These are phyloP conservation scores for Saturnia japonica DNA, from an alignment of 2,888 invertebrate genomes.

Conservation along the genomic window DNA sequence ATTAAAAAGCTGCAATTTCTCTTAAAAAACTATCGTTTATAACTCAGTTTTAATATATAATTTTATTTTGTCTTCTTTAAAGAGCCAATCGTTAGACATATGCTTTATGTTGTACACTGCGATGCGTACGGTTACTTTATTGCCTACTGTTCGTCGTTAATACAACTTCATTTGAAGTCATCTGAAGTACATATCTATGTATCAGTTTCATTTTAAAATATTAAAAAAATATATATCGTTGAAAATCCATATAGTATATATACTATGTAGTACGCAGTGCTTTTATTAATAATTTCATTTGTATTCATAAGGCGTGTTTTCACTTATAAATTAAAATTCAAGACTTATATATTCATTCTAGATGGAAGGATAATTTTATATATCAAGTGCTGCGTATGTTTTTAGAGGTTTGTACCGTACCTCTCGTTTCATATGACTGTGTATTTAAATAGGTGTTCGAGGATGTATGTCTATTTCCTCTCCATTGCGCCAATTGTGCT, in stretches of 20 bases:
- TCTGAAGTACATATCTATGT: no score
- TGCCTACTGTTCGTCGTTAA: no score
- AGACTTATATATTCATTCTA: neutral
- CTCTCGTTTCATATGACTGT: slow-evolving; percentile 26
- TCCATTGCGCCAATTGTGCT: slow-evolving; percentile 77
- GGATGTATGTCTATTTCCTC: slow-evolving; percentile 74
- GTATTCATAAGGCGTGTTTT: neutral
- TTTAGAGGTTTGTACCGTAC: neutral
- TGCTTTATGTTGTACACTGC: no score
- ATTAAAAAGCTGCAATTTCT: no score
- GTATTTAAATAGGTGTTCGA: slow-evolving; percentile 48
- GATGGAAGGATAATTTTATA: neutral
- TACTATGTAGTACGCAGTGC: neutral
- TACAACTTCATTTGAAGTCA: no score
- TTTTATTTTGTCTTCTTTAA: no score
- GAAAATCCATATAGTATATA: neutral
- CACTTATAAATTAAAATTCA: slow-evolving; percentile 9
- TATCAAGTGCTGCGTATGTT: neutral
- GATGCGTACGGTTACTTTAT: no score
- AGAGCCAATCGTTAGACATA: no score
- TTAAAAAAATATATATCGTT: neutral
- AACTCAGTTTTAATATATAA: no score
- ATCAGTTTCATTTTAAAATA: neutral
- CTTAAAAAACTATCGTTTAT: no score
- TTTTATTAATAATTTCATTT: neutral